Evolutionary conservation across 64 coral and sea anemone species (phyloP).

Genomic region (Trachythela sp.): DNA sequence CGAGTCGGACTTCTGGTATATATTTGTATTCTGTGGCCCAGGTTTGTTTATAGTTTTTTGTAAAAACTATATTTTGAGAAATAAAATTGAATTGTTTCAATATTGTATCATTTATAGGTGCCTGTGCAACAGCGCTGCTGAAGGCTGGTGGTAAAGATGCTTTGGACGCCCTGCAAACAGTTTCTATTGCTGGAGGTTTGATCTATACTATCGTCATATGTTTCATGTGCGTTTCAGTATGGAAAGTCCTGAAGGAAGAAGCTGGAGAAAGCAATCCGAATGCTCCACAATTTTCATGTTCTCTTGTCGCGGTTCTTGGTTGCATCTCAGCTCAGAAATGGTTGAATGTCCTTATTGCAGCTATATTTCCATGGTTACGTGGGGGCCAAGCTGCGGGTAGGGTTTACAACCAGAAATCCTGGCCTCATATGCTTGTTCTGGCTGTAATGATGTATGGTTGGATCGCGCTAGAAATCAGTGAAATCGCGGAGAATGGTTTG

Average conservation of each 20-base stretch:
- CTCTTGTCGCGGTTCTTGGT: neutral
- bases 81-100: too few species aligned
- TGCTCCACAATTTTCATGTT: neutral
- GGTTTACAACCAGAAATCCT: neutral
- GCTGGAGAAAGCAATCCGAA: neutral
- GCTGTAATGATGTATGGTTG: neutral
- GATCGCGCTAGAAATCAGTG: neutral
- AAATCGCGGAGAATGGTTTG: neutral
- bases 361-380: neutral
- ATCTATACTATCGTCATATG: slow-evolving; percentile 8
- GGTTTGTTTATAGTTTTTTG: too few species aligned
- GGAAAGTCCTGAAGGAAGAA: slow-evolving; percentile 11
- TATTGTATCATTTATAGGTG: neutral
- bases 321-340: neutral
- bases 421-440: slow-evolving; percentile 8
- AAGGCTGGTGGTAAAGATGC: slow-evolving; percentile 2
- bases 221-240: slow-evolving; percentile 5
- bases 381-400: neutral
- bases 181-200: slow-evolving; percentile 11
- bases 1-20: too few species aligned
- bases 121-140: slow-evolving; percentile 10
- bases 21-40: too few species aligned
- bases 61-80: too few species aligned
- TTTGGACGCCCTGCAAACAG: slow-evolving; percentile 6
- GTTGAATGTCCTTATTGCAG: neutral